Percentiles rank a stretch among this genome's conserved stretches.
phyloP scores from a whole-genome alignment of 2,888 invertebrate genomes.

The Alcis repandata region DNA sequence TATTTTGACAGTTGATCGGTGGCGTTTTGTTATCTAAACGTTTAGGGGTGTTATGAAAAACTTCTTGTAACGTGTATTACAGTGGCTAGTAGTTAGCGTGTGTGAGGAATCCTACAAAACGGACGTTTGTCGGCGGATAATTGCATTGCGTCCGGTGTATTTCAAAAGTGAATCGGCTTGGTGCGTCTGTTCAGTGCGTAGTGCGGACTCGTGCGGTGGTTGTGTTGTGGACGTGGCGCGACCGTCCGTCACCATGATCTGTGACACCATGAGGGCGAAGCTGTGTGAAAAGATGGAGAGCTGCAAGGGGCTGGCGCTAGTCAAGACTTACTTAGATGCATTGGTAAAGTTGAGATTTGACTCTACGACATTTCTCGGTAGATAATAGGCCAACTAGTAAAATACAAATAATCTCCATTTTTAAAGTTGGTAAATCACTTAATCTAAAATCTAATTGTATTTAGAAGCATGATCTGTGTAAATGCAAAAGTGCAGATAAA shows the following conservation, averaged over 20 bases:
- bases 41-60: constrained; percentile 41
- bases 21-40: constrained; percentile 32
- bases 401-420: background rate
- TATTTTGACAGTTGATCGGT: constrained; percentile 28
- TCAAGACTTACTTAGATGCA: constrained; percentile 76
- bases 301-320: constrained; percentile 75
- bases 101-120: constrained; percentile 41
- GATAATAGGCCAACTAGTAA: background rate
- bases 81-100: constrained; percentile 34
- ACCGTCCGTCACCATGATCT: constrained; percentile 65
- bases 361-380: background rate
- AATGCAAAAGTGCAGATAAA: no score
- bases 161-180: constrained; percentile 67
- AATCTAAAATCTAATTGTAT: no score
- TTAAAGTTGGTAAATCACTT: no score
- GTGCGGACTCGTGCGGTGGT: constrained; percentile 52
- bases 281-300: constrained; percentile 78
- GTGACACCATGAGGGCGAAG: constrained; percentile 76
- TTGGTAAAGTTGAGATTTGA: constrained; percentile 63
- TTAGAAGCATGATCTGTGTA: no score
- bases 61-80: constrained; percentile 33
- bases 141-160: constrained; percentile 73
- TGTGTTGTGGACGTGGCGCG: constrained; percentile 52
- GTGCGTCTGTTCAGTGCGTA: constrained; percentile 54
- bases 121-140: constrained; percentile 53